Evolutionary conservation across 2,888 invertebrate genomes (phyloP).

Genomic region (Apamea epomidion): DNA sequence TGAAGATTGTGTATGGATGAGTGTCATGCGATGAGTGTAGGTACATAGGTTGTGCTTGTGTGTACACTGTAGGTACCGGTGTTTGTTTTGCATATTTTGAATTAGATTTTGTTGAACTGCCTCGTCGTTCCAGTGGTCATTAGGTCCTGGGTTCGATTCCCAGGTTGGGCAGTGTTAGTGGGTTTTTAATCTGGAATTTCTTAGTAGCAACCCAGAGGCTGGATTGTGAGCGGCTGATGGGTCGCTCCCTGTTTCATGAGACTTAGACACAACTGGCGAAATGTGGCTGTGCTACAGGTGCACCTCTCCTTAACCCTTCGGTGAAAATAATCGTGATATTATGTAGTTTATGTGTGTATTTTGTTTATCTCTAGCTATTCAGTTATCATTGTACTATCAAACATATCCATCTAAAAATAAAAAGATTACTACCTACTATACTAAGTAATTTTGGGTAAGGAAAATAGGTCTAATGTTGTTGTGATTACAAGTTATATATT

Average conservation of each 20-base stretch:
- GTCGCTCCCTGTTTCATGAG: neutral
- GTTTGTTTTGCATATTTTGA: slow-evolving; percentile 5
- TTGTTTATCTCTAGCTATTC: neutral
- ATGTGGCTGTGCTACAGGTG: no score
- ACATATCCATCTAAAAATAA: no score
- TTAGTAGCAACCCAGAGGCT: neutral
- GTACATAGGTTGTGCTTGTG: neutral
- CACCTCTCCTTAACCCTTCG: no score
- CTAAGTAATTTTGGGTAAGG: neutral
- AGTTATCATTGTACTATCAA: neutral
- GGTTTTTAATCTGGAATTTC: neutral
- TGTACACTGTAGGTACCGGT: slow-evolving; percentile 6
- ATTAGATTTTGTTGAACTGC: neutral
- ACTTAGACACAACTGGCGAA: no score
- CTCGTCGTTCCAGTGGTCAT: neutral
- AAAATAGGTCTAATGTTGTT: neutral
- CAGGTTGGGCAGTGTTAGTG: neutral
- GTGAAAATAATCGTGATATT: no score
- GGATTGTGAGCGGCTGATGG: neutral
- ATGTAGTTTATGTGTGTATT: neutral
- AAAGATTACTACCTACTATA: neutral
- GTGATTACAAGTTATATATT: no score
- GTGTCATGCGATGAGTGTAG: neutral
- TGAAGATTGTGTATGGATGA: slow-evolving; percentile 3
- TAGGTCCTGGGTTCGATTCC: neutral